Evolutionary conservation across 2,113 vertebrate species (phyloP).

Genomic region (Ochotona curzoniae): DNA sequence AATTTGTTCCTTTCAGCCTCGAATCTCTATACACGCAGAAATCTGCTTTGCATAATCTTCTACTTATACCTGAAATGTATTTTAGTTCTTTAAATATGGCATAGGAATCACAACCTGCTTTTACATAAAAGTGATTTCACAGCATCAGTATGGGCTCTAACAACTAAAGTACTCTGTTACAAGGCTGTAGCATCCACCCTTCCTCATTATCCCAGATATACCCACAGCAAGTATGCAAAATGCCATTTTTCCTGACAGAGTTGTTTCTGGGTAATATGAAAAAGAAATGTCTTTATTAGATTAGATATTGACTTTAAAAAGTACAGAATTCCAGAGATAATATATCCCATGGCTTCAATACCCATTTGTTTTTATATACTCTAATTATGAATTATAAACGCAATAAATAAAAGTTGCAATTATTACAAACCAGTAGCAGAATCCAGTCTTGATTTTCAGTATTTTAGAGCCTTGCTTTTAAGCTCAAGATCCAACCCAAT

Average conservation of each 20-base stretch:
- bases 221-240: background rate
- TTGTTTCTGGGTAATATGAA: background rate
- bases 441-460: slow-evolving; percentile 31
- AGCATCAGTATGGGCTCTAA: background rate
- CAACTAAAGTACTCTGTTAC: background rate
- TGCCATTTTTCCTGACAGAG: background rate
- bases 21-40: slow-evolving; percentile 26
- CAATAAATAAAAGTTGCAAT: slow-evolving; percentile 45
- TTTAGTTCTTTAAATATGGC: slow-evolving; percentile 51
- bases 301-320: slow-evolving; percentile 27
- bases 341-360: background rate
- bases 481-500: slow-evolving; percentile 26
- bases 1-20: slow-evolving; percentile 51
- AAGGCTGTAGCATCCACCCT: background rate
- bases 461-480: background rate
- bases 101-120: slow-evolving; percentile 10
- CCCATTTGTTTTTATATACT: background rate
- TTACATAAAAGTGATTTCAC: background rate
- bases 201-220: background rate
- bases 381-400: background rate
- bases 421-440: background rate
- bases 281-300: slow-evolving; percentile 12
- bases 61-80: slow-evolving; percentile 57
- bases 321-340: background rate
- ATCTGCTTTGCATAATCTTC: slow-evolving; percentile 51